Percentiles rank a stretch among this genome's conserved stretches.
Evolutionary conservation across 1,140 invertebrate species (phyloP).

Genomic region (Trichoplusia ni): DNA sequence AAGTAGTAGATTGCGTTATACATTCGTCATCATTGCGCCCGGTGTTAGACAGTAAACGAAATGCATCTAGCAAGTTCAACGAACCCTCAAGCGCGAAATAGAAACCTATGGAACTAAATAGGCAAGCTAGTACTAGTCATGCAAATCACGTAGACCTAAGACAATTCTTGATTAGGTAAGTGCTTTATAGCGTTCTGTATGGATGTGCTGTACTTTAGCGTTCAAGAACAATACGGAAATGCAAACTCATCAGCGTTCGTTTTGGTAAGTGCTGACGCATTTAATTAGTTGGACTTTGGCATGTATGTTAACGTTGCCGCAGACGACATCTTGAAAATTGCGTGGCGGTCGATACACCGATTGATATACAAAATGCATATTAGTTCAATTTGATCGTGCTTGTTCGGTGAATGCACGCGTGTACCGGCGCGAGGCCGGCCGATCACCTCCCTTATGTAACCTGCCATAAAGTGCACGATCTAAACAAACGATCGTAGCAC

Average conservation of each 20-base stretch:
- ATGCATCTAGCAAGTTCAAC: constrained; percentile 11
- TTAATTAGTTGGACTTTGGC: constrained; percentile 2
- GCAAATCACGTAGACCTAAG: background rate
- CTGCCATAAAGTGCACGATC: constrained; percentile 62
- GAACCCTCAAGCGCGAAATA: background rate
- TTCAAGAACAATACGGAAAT: background rate
- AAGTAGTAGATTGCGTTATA: background rate
- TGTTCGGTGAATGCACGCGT: constrained; percentile 67
- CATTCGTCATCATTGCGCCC: background rate
- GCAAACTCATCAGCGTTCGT: background rate
- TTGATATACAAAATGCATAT: constrained; percentile 46
- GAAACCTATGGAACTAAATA: background rate
- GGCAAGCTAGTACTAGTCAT: background rate
- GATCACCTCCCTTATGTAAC: constrained; percentile 76
- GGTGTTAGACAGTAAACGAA: background rate
- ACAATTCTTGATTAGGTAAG: constrained; percentile 9
- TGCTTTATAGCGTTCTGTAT: background rate
- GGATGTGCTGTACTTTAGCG: no score
- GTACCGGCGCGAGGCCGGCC: constrained; percentile 72
- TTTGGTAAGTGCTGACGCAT: background rate
- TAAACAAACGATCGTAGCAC: constrained; percentile 54
- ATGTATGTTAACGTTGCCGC: constrained; percentile 2
- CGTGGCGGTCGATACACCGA: constrained; percentile 21
- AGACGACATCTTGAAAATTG: constrained; percentile 23
- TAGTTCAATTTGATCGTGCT: constrained; percentile 64